phyloP scores from a whole-genome alignment of 2,888 invertebrate genomes.

The Meteorus colon region DNA sequence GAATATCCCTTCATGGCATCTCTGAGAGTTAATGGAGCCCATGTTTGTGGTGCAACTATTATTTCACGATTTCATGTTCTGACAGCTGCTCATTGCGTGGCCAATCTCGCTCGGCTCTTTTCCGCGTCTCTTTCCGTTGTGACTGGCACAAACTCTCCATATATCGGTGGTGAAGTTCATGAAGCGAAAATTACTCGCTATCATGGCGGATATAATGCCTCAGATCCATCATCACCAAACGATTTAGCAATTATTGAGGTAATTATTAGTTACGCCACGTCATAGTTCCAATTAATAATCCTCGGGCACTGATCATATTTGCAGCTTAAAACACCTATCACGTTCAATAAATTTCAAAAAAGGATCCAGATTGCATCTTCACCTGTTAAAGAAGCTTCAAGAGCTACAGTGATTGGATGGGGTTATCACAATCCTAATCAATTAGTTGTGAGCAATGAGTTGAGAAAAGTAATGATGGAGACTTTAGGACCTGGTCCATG shows the following conservation, averaged over 20 bases:
- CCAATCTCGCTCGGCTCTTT: background rate
- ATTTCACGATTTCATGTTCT: conserved; percentile 50
- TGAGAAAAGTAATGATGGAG: conserved; percentile 34
- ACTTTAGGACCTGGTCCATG: conserved; percentile 18
- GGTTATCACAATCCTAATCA: background rate
- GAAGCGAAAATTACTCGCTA: background rate
- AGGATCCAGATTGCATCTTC: conserved; percentile 34
- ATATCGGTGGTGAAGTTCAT: conserved; percentile 31
- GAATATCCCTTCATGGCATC: conserved; percentile 57
- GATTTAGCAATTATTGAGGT: conserved; percentile 47
- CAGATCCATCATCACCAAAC: background rate
- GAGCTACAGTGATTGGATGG: conserved; percentile 42
- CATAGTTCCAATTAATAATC: background rate
- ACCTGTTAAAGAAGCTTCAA: background rate
- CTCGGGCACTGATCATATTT: background rate
- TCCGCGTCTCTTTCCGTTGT: conserved; percentile 1
- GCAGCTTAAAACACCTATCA: conserved; percentile 31
- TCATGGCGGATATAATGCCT: conserved; percentile 17
- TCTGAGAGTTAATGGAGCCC: conserved; percentile 44
- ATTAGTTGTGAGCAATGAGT: background rate
- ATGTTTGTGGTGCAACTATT: conserved; percentile 56
- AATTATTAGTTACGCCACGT: background rate
- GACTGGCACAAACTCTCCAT: conserved; percentile 33
- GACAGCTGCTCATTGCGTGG: conserved; percentile 57
- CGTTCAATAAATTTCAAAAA: conserved; percentile 24